Percentiles rank a stretch among this genome's conserved stretches.
Conservation (phyloP, 2,888 invertebrate genomes). For the Sylvicola cinctus region DNA sequence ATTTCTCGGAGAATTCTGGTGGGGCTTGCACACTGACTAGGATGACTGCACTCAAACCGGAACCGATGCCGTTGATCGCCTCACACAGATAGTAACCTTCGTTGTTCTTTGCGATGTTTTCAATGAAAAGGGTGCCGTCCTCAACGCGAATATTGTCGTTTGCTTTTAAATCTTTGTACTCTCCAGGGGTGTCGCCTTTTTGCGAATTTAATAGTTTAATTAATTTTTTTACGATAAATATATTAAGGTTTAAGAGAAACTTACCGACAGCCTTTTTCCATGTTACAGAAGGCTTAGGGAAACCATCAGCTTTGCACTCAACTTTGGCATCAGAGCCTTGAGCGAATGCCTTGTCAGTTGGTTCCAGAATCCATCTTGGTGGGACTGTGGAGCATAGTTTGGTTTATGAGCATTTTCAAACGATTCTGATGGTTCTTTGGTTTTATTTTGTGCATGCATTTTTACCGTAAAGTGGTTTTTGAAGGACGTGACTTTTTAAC, state of each 20-base stretch:
- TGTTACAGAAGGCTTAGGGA: conserved; percentile 81
- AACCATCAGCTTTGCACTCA: conserved; percentile 91
- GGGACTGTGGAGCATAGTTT: conserved; percentile 59
- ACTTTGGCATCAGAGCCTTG: conserved; percentile 86
- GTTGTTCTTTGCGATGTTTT: conserved; percentile 80
- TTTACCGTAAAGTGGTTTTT: too few species aligned
- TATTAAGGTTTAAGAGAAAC: conserved; percentile 10
- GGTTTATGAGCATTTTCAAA: too few species aligned
- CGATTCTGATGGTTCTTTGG: too few species aligned
- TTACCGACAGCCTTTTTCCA: conserved; percentile 92
- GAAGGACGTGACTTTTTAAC: too few species aligned
- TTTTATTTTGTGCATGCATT: too few species aligned
- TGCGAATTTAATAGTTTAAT: conserved; percentile 1
- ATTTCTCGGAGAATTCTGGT: conserved; percentile 81
- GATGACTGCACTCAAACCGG: conserved; percentile 84
- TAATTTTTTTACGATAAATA: neutral
- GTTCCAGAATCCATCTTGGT: conserved; percentile 88
- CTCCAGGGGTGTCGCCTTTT: conserved; percentile 72
- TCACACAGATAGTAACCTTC: conserved; percentile 92
- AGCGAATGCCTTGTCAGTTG: conserved; percentile 86
- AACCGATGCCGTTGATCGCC: conserved; percentile 89
- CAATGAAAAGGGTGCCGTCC: conserved; percentile 79
- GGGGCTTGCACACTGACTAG: conserved; percentile 89
- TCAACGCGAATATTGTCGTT: conserved; percentile 83
- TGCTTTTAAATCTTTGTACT: conserved; percentile 80